Evolutionary conservation across 2,888 invertebrate species (phyloP).

Genomic region (Agrochola lychnidis): DNA sequence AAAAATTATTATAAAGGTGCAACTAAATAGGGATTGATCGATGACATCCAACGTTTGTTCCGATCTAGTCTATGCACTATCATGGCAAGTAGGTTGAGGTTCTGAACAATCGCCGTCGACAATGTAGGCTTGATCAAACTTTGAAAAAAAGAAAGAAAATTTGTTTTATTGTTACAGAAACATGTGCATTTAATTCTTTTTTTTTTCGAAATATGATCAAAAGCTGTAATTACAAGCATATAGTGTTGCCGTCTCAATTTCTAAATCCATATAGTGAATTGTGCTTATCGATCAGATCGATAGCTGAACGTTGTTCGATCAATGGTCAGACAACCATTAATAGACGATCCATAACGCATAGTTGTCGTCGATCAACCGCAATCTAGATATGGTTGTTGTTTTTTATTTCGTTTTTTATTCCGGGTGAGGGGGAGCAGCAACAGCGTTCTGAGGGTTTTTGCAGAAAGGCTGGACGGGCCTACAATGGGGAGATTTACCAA

Average conservation of each 20-base stretch:
- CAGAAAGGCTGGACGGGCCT: too few species aligned
- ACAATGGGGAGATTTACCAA: too few species aligned
- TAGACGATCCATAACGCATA: not conserved
- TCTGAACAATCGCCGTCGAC: not conserved
- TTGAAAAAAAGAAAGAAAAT: not conserved
- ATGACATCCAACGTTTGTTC: not conserved
- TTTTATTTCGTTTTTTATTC: too few species aligned
- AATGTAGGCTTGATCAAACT: not conserved
- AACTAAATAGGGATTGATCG: not conserved
- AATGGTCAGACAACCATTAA: not conserved
- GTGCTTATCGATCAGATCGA: not conserved
- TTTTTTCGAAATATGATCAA: not conserved
- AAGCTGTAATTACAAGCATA: not conserved
- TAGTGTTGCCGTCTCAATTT: not conserved
- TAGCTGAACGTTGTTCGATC: not conserved
- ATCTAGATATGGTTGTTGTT: not conserved
- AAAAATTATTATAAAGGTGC: not conserved
- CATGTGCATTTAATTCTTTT: not conserved
- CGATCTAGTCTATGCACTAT: not conserved
- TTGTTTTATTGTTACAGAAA: not conserved
- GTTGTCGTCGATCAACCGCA: not conserved
- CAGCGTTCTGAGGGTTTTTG: too few species aligned
- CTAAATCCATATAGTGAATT: not conserved
- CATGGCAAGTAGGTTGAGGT: not conserved
- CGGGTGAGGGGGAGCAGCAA: too few species aligned